A percentile compares a stretch with the other conserved stretches of the same genome.
phyloP scores from a whole-genome alignment of 1,140 invertebrate genomes.

The Brachionus manjavacas region DNA sequence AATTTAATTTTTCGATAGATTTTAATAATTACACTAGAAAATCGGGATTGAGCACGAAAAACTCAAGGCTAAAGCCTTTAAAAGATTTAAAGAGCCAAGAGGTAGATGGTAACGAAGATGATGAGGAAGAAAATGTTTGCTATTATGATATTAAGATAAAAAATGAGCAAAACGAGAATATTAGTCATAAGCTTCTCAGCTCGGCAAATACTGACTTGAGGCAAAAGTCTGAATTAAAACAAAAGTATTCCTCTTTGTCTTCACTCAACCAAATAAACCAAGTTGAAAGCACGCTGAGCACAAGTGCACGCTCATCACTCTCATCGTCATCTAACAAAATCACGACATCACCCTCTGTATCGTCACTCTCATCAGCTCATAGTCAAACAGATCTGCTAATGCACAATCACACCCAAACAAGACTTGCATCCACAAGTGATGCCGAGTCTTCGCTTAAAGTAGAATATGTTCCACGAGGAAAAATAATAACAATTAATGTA shows the following conservation, averaged over 20 bases:
- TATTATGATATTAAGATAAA: conserved; percentile 28
- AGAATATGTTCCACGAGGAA: conserved; percentile 11
- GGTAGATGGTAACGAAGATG: not conserved
- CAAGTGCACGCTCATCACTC: conserved; percentile 25
- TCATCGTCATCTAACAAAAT: conserved; percentile 26
- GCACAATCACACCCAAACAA: conserved; percentile 7
- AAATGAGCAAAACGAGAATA: conserved; percentile 3
- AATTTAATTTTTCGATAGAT: not conserved
- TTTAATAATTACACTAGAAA: not conserved
- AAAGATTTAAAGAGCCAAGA: not conserved
- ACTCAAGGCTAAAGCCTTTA: not conserved
- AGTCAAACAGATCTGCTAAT: conserved; percentile 1
- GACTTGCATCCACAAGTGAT: not conserved
- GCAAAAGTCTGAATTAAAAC: not conserved
- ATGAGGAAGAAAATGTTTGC: conserved; percentile 19
- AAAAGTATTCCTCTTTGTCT: conserved; percentile 5
- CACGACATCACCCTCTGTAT: not conserved
- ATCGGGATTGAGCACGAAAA: not conserved
- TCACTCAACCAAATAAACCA: not conserved
- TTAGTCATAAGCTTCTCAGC: not conserved
- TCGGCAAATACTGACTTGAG: not conserved
- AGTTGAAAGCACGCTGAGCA: not conserved
- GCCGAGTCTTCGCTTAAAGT: conserved; percentile 16
- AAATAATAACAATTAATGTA: conserved; percentile 26
- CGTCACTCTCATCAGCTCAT: not conserved